Percentiles rank a stretch among this genome's conserved stretches.
These are phyloP conservation scores for Bombylius discolor DNA, from an alignment of 2,888 invertebrate genomes.

Conservation along the genomic window DNA sequence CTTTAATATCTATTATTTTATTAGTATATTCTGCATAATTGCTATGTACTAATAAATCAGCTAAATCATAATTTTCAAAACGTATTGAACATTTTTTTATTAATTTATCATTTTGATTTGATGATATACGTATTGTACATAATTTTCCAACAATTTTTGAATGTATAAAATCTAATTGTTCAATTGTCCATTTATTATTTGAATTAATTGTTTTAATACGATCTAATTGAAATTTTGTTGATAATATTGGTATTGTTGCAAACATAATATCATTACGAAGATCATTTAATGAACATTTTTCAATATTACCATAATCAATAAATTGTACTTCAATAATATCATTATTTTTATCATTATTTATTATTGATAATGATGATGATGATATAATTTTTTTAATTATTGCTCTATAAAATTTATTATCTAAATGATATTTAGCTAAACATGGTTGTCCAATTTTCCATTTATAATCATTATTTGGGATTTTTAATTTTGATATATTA, in stretches of 20 bases:
- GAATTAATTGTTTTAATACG: slow-evolving; percentile 39
- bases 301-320: slow-evolving; percentile 74
- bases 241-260: slow-evolving; percentile 52
- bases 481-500: slow-evolving; percentile 27
- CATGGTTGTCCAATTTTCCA: slow-evolving; percentile 56
- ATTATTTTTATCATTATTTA: background rate
- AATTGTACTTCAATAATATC: slow-evolving; percentile 32
- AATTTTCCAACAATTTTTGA: slow-evolving; percentile 43
- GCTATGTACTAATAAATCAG: slow-evolving; percentile 19
- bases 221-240: slow-evolving; percentile 45
- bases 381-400: slow-evolving; percentile 39
- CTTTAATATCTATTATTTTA: background rate
- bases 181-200: slow-evolving; percentile 36
- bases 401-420: slow-evolving; percentile 60
- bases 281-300: slow-evolving; percentile 43
- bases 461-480: background rate
- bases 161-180: slow-evolving; percentile 50
- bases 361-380: slow-evolving; percentile 16
- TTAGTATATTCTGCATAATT: slow-evolving; percentile 10
- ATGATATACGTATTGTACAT: slow-evolving; percentile 38
- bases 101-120: slow-evolving; percentile 10
- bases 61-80: slow-evolving; percentile 20
- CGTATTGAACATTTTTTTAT: slow-evolving; percentile 24
- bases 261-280: slow-evolving; percentile 50
- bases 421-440: slow-evolving; percentile 50